phyloP scores from a whole-genome alignment of 2,113 vertebrate species.

The Apodemus sylvaticus region DNA sequence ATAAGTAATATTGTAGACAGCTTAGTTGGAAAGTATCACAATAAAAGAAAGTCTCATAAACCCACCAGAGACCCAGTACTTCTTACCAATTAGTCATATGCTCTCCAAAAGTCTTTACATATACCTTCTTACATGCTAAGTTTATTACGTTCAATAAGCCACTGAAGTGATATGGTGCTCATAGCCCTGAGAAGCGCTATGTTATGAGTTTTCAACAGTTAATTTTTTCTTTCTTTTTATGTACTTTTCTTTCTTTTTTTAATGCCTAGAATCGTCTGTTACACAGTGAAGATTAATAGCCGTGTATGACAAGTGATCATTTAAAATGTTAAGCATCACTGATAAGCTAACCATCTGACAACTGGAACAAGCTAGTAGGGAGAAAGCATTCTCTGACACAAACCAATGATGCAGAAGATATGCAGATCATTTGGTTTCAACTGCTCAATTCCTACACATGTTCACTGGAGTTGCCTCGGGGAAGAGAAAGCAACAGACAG shows the following conservation, averaged over 20 bases:
- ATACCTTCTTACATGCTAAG: background rate
- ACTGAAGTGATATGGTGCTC: background rate
- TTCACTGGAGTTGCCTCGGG: background rate
- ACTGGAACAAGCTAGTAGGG: constrained; percentile 9
- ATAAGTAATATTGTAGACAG: background rate
- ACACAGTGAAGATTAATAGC: constrained; percentile 62
- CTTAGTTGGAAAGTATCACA: background rate
- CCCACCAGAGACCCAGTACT: background rate
- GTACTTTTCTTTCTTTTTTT: background rate
- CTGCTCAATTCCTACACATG: background rate
- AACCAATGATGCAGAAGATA: constrained; percentile 31
- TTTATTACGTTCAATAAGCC: background rate
- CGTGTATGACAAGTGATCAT: constrained; percentile 49
- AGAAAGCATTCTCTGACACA: constrained; percentile 42
- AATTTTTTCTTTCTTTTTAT: constrained; percentile 5
- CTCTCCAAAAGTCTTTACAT: background rate
- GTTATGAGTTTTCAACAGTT: background rate
- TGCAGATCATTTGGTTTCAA: constrained; percentile 1
- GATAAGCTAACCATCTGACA: constrained; percentile 60
- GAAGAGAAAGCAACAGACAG: constrained; percentile 7
- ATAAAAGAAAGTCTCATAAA: background rate
- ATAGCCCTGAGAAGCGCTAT: background rate
- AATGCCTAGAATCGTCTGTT: constrained; percentile 40
- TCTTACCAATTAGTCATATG: background rate
- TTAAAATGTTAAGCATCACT: constrained; percentile 51